These are phyloP conservation scores for Cichladusa arquata DNA, from an alignment of 2,113 vertebrate genomes.

Conservation along the genomic window DNA sequence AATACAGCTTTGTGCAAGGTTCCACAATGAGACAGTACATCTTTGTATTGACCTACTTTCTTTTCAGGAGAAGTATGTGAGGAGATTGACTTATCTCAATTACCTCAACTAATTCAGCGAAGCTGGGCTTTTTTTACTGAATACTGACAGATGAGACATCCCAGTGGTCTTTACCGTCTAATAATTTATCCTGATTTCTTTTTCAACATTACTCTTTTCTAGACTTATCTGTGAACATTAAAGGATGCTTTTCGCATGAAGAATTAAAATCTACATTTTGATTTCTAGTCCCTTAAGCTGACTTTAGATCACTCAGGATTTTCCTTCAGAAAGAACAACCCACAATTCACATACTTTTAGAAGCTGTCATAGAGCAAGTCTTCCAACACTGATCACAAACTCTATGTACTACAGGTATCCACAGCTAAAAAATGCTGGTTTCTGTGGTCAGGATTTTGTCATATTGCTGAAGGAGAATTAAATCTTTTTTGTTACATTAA, in stretches of 20 bases:
- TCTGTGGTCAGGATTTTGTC: neutral
- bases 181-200: neutral
- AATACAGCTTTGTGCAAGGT: neutral
- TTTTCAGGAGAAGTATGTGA: neutral
- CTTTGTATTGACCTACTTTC: neutral
- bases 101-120: neutral
- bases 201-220: neutral
- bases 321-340: neutral
- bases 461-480: neutral
- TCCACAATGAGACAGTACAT: neutral
- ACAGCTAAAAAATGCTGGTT: neutral
- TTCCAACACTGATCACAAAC: neutral
- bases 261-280: neutral
- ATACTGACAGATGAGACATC: neutral
- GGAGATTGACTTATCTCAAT: neutral
- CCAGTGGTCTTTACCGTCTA: neutral
- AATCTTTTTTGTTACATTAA: neutral
- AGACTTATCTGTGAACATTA: neutral
- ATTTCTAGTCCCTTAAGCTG: neutral
- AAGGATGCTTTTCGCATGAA: neutral
- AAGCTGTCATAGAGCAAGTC: neutral
- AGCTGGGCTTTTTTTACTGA: neutral
- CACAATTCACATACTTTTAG: neutral
- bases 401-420: neutral
- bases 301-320: neutral